Conservation (phyloP, 2,797 vertebrate genomes). For the Chloroceryle inda region DNA sequence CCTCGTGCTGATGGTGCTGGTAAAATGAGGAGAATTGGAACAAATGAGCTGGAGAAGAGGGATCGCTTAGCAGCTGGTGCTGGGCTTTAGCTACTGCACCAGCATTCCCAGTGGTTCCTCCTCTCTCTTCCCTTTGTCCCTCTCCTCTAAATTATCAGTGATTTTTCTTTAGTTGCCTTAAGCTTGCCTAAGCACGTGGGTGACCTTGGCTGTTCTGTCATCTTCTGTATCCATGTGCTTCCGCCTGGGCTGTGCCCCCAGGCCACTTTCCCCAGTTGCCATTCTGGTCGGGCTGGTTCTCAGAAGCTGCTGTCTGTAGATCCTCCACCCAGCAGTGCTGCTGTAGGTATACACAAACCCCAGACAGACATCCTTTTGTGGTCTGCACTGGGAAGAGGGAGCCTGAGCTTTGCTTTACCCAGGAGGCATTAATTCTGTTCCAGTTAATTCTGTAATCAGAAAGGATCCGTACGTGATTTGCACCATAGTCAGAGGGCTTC, state of each 20-base stretch:
- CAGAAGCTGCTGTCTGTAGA: background rate
- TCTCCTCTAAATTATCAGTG: conserved; percentile 25
- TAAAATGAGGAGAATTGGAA: conserved; percentile 20
- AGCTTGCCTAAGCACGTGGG: conserved; percentile 12
- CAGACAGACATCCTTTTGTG: background rate
- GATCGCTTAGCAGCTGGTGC: background rate
- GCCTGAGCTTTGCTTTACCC: background rate
- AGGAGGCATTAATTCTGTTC: background rate
- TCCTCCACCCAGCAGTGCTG: background rate
- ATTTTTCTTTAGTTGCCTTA: conserved; percentile 62
- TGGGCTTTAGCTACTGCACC: background rate
- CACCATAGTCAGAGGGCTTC: background rate
- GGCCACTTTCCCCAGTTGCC: background rate
- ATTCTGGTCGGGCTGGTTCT: background rate
- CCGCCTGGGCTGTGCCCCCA: background rate
- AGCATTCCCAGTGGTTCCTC: background rate
- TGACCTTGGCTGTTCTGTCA: conserved; percentile 31
- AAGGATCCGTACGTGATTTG: background rate
- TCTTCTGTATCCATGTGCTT: background rate
- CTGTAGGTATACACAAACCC: background rate
- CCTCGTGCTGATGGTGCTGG: conserved; percentile 48
- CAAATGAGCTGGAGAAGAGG: conserved; percentile 12
- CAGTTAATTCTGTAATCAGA: background rate
- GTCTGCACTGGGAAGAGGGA: background rate
- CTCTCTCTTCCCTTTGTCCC: conserved; percentile 3